Evolutionary conservation across 2,113 vertebrate species (phyloP).

Genomic region (Plestiodon gilberti): DNA sequence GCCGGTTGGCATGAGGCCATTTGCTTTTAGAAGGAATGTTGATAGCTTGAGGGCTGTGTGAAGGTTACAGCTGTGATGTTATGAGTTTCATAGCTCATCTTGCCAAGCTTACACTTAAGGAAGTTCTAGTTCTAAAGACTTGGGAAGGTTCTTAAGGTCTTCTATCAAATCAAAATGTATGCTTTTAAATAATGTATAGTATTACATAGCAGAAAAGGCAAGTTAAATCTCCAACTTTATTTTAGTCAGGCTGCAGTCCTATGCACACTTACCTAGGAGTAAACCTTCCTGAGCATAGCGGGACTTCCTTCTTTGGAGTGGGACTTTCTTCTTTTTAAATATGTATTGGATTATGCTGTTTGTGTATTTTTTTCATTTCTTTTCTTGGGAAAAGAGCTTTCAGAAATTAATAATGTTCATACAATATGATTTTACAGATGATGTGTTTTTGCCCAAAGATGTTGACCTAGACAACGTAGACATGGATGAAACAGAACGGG

Average conservation of each 20-base stretch:
- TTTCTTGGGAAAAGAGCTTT: not conserved
- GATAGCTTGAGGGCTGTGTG: not conserved
- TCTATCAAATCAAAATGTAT: not conserved
- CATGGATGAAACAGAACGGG: conserved; percentile 97
- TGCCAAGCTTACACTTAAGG: not conserved
- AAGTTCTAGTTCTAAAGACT: not conserved
- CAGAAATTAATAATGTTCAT: conserved; percentile 8
- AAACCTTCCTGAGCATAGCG: too few species aligned
- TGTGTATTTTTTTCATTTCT: not conserved
- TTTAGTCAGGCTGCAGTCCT: not conserved
- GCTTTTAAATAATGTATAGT: too few species aligned
- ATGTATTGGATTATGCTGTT: not conserved
- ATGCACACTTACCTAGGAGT: too few species aligned
- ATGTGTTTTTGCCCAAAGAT: conserved; percentile 98
- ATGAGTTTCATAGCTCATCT: not conserved
- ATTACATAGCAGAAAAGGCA: not conserved
- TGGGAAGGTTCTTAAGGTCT: not conserved
- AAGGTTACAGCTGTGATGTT: not conserved
- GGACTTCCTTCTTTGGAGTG: not conserved
- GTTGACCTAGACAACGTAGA: conserved; percentile 97
- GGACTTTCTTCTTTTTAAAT: too few species aligned
- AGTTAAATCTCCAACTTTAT: not conserved
- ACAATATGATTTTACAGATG: conserved; percentile 80
- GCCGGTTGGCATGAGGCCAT: not conserved
- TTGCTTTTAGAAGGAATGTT: not conserved